phyloP scores from a whole-genome alignment of 2,797 vertebrate genomes.

The Graptemys geographica region DNA sequence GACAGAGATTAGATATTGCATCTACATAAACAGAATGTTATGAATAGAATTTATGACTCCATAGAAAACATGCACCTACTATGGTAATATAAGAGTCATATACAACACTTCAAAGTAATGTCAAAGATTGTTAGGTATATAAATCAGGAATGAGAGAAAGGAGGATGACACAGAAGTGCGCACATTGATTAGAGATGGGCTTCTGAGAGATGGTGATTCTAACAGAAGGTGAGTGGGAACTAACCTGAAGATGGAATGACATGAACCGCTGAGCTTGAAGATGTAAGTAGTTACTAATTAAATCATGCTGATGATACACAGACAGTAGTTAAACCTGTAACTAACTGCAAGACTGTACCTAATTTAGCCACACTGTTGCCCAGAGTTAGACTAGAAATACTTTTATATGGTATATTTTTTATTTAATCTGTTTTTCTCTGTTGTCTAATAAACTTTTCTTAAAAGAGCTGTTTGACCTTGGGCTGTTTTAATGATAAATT shows the following conservation, averaged over 20 bases:
- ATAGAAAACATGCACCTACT: not conserved
- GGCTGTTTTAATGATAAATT: rapidly evolving
- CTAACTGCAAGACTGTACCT: not conserved
- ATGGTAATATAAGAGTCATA: not conserved
- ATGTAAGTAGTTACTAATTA: not conserved
- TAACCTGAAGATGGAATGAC: not conserved
- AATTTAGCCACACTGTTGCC: not conserved
- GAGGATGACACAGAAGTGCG: not conserved
- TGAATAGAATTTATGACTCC: not conserved
- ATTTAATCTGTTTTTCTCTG: not conserved
- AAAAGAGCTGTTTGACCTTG: not conserved
- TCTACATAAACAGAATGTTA: not conserved
- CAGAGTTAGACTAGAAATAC: not conserved
- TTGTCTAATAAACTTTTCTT: not conserved
- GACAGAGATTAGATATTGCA: not conserved
- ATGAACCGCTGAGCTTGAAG: not conserved
- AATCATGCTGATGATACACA: not conserved
- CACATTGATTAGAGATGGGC: not conserved
- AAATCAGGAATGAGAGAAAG: not conserved
- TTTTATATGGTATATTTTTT: not conserved
- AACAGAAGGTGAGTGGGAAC: not conserved
- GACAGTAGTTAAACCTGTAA: not conserved
- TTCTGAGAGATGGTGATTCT: not conserved
- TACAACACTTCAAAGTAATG: not conserved
- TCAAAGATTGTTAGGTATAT: not conserved